A percentile compares a stretch with the other conserved stretches of the same genome.
Evolutionary conservation across 1,140 invertebrate genomes (phyloP).

Genomic region (Hylaeus volcanicus): DNA sequence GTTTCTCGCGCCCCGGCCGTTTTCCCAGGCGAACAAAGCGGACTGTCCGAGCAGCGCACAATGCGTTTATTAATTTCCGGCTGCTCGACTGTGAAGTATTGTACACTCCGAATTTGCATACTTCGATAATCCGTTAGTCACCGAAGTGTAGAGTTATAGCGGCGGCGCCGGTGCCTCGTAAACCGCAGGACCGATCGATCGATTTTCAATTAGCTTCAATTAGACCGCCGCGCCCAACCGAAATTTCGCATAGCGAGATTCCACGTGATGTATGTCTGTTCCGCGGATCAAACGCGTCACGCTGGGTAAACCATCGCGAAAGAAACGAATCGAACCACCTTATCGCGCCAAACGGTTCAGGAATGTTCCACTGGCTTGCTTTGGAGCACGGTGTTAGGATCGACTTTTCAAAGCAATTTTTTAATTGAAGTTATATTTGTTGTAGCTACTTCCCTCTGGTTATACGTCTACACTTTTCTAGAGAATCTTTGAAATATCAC

Average conservation of each 20-base stretch:
- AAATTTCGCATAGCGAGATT: slow-evolving; percentile 58
- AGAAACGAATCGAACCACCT: neutral
- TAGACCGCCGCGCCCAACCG: slow-evolving; percentile 54
- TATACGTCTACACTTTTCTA: too few species aligned
- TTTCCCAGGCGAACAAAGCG: slow-evolving; percentile 32
- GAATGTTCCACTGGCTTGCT: neutral
- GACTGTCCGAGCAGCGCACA: neutral
- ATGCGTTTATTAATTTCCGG: slow-evolving; percentile 61
- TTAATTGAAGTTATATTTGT: too few species aligned
- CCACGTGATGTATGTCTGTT: slow-evolving; percentile 36
- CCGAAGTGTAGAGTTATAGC: slow-evolving; percentile 58
- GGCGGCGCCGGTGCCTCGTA: slow-evolving; percentile 41
- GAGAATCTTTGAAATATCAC: too few species aligned
- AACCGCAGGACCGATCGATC: slow-evolving; percentile 60
- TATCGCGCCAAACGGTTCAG: too few species aligned
- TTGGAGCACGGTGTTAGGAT: too few species aligned
- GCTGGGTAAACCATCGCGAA: neutral
- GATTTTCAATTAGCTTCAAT: slow-evolving; percentile 69
- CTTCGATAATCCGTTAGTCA: slow-evolving; percentile 65
- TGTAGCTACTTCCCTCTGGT: too few species aligned
- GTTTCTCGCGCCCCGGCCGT: neutral
- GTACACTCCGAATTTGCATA: slow-evolving; percentile 61
- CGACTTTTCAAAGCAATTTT: too few species aligned
- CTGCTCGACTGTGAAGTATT: slow-evolving; percentile 51
- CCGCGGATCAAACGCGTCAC: slow-evolving; percentile 1